These are phyloP conservation scores for Carposina sasakii DNA, from an alignment of 1,140 invertebrate genomes.

Conservation along the genomic window DNA sequence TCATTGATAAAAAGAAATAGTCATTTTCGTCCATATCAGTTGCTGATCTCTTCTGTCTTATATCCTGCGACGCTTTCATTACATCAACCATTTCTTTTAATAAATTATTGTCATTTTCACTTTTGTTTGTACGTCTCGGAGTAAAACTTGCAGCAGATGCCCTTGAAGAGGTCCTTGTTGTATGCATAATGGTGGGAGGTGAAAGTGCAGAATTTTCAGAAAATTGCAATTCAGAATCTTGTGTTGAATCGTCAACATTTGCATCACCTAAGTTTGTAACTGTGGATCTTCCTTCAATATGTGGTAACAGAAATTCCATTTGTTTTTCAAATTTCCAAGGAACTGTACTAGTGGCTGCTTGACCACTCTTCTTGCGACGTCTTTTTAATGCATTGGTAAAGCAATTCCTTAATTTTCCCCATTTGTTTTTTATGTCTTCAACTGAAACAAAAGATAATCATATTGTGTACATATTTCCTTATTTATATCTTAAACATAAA, in stretches of 20 bases:
- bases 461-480: too few relatives aligned
- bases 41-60: slow-evolving; percentile 13
- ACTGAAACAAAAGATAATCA: slow-evolving; percentile 16
- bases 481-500: too few relatives aligned
- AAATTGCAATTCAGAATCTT: slow-evolving; percentile 14
- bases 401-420: slow-evolving; percentile 22
- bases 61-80: too few relatives aligned
- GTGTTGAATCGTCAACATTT: slow-evolving; percentile 10
- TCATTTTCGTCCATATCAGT: slow-evolving; percentile 24
- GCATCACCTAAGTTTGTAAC: slow-evolving; percentile 13
- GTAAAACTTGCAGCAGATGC: slow-evolving; percentile 13
- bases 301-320: slow-evolving; percentile 19
- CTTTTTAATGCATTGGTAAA: slow-evolving; percentile 22
- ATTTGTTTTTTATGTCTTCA: slow-evolving; percentile 16
- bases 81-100: slow-evolving; percentile 19
- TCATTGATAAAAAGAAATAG: slow-evolving; percentile 27
- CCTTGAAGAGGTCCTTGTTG: slow-evolving; percentile 3
- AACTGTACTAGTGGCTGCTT: slow-evolving; percentile 13
- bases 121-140: slow-evolving; percentile 14
- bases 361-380: slow-evolving; percentile 17
- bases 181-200: too few relatives aligned
- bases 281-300: slow-evolving; percentile 13
- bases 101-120: slow-evolving; percentile 19
- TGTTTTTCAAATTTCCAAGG: slow-evolving; percentile 19
- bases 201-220: slow-evolving; percentile 12